Evolutionary conservation across 2,888 invertebrate genomes (phyloP).

Genomic region (Lepidonotus clava): DNA sequence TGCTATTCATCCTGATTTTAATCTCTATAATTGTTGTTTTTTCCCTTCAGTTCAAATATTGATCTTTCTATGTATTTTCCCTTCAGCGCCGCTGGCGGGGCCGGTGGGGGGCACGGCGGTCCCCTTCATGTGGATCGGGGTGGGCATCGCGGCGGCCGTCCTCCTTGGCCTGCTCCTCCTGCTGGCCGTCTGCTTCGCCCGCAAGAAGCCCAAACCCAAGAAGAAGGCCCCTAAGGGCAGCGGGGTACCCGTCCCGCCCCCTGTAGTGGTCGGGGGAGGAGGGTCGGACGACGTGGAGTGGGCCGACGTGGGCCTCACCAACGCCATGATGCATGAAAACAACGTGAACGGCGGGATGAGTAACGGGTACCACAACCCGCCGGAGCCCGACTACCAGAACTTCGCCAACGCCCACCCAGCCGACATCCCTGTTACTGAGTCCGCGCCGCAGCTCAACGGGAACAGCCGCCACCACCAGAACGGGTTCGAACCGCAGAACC

Average conservation of each 20-base stretch:
- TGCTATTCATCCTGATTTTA: no score
- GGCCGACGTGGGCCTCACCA: no score
- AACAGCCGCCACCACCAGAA: background rate
- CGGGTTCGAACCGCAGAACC: background rate
- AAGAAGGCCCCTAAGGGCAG: no score
- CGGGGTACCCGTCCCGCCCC: no score
- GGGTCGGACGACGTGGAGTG: background rate
- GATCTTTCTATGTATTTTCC: background rate
- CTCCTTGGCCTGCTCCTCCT: slow-evolving; percentile 46
- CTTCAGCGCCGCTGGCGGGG: background rate
- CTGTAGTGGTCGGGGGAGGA: background rate
- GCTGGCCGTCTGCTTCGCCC: background rate
- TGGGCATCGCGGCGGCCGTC: background rate
- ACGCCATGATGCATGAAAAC: no score
- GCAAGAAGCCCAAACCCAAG: background rate
- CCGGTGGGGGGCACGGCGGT: background rate
- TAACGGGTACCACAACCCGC: background rate
- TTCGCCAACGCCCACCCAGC: background rate
- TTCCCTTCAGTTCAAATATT: no score
- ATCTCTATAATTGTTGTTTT: background rate
- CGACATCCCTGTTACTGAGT: background rate
- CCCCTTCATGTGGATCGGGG: slow-evolving; percentile 10
- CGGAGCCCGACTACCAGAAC: background rate
- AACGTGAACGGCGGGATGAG: slow-evolving; percentile 6
- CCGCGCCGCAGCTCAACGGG: background rate